Evolutionary conservation across 2,888 invertebrate species (phyloP), one percentile per base, ranked within the genome.

Genomic region (Nomada fabriciana): DNA sequence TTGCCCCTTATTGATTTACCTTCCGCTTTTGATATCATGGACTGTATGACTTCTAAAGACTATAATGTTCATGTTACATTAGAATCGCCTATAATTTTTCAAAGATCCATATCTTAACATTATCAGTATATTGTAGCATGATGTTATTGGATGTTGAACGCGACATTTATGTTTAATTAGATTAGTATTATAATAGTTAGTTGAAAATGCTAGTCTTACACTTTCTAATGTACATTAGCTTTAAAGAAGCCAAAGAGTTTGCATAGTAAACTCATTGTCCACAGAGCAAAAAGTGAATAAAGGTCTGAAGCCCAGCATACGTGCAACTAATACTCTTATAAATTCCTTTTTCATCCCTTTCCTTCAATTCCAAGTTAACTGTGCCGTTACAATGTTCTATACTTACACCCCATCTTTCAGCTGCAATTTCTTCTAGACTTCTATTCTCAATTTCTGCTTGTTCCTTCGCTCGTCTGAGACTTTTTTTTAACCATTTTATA

Each of bases 331-430:
- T 36, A 36, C 36, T 7, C 36, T 5, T 7, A 36, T 36, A 7
- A 36, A 36, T 36, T 36, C 7, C 36, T 7, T 7, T 36, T 36
- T 36, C 36, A 5, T 7, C 7, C 7, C 0, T 36, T 36, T 36
- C 36, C 36, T 5, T 36, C 36, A 36, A 36, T 36, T 36, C 36
- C 7, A 36, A 36, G 36, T 36, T 36, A 36, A 36, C 36, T 36
- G 0, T 36, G 1, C 5, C 36, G 5, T 0, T 7, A 36, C 36
- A 36, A 36, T 36, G 7, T 36, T 18, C 9, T 50, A 52, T 64
- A 91, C 94, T 92, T 91, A 95, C 94, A 90, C 96, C 96, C 95
- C 95, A 96, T 91, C 95, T 92, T 88, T 95, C 95, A 23, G 94
- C 94, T 47, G 95, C 96, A 50, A 96, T 93, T 75, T 95, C 95